Conservation (phyloP, 2,113 vertebrate genomes). For the Himantopus leucocephalus region DNA sequence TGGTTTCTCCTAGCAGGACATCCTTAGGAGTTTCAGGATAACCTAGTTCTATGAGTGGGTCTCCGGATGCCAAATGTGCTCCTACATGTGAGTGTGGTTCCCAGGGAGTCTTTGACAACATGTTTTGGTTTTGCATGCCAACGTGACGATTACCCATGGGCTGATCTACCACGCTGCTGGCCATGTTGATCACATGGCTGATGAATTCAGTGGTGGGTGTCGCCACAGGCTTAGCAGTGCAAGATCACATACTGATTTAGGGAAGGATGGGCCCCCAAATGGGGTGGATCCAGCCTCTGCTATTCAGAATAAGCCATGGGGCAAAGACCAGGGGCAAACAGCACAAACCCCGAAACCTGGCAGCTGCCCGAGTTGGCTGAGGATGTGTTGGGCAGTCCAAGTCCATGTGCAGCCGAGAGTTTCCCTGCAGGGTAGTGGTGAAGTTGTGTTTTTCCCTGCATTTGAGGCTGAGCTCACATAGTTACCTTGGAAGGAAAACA, state of each 20-base stretch:
- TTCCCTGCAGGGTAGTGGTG: background rate
- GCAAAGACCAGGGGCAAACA: background rate
- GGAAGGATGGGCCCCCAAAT: background rate
- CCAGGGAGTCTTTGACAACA: background rate
- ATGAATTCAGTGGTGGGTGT: background rate
- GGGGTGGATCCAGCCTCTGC: background rate
- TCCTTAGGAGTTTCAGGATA: background rate
- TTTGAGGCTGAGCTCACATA: background rate
- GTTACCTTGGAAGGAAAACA: background rate
- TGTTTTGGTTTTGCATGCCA: background rate
- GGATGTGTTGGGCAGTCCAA: background rate
- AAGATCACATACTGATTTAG: background rate
- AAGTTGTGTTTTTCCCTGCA: background rate
- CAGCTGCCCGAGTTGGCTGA: background rate
- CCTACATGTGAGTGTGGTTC: background rate
- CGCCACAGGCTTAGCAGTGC: background rate
- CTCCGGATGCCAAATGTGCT: background rate
- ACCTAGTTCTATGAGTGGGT: background rate
- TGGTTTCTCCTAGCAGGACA: background rate
- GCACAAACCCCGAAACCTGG: background rate
- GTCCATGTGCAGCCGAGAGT: accelerated
- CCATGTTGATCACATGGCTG: accelerated
- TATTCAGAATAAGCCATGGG: background rate
- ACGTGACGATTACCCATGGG: background rate
- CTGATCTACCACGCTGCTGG: background rate